Base-by-base conservation (phyloP, 2,797 vertebrate species). In the Mormyrops attenuatus region DNA sequence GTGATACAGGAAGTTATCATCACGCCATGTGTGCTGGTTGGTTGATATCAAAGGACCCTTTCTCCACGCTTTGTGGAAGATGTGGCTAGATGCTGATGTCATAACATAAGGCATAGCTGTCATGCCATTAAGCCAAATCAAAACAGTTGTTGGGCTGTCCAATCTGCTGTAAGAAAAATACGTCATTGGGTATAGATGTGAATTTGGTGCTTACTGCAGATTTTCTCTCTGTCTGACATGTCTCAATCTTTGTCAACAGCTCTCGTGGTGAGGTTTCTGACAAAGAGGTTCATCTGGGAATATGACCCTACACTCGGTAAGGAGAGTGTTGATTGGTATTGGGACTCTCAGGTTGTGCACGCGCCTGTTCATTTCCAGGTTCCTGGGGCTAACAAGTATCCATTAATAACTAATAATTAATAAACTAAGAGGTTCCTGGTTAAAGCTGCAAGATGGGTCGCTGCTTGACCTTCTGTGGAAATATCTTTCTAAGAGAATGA, bases 281-380 rank as follows among this genome's bases (percentile, higher is more conserved):
- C 98, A 90, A 97, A 97, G 93, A 93, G 98, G 6, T 99, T 99
- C 96, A 99, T 99, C 96, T 99, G 98, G 98, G 98, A 99, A 93
- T 99, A 99, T 0, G 98, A 99, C 90, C 98, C 98, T 0, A 99
- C 98, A 0, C 96, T 99, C 0, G 98, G 98, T 99, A 96, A 94
- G 97, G 94, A 60, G 82, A 85, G 73, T 41, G 73, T 77, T 41
- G 7, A 20, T 80, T 80, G 38, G 38, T 44, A 44, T 7, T 73
- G 13, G 66, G 22, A 30, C 60, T 66, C 22, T 66, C 22, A 30
- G 22, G 66, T 15, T 34, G 30, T 34, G 66, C 66, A 34, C 34
- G 66, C 26, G 38, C 34, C 73, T 66, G 22, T 66, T 66, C n/a
- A 26, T 66, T 66, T 66, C 9, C 22, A 66, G 9, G 22, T 22